phyloP scores from a whole-genome alignment of 2,888 invertebrate genomes.

The Volucella bombylans region DNA sequence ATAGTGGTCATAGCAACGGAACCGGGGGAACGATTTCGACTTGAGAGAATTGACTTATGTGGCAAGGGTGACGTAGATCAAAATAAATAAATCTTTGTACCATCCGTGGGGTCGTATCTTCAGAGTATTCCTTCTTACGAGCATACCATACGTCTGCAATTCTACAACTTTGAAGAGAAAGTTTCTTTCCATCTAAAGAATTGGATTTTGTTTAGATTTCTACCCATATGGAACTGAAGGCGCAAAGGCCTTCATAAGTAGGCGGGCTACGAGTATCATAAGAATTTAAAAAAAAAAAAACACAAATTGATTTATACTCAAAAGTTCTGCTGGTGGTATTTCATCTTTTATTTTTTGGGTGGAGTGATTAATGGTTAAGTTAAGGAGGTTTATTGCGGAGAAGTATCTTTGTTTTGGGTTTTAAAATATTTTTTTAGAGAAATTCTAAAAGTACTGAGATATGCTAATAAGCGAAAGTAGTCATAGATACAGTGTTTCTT shows the following conservation, averaged over 20 bases:
- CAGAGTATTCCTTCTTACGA: conserved; percentile 3
- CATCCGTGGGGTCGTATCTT: conserved; percentile 30
- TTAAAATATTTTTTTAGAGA: neutral
- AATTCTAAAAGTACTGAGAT: neutral
- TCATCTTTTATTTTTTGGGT: conserved; percentile 12
- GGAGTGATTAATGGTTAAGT: conserved; percentile 61
- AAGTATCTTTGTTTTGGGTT: conserved; percentile 6
- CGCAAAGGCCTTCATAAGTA: conserved; percentile 38
- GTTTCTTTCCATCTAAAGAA: conserved; percentile 32
- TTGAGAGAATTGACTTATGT: conserved; percentile 63
- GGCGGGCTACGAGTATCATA: conserved; percentile 65
- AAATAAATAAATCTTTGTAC: conserved; percentile 65
- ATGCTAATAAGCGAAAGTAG: conserved; percentile 39
- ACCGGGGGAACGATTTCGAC: conserved; percentile 30
- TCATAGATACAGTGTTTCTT: neutral
- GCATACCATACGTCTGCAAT: conserved; percentile 32
- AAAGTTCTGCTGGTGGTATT: conserved; percentile 27
- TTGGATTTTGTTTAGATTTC: conserved; percentile 9
- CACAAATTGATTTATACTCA: conserved; percentile 61
- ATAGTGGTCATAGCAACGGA: too few species aligned
- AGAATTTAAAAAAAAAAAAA: conserved; percentile 36
- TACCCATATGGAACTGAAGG: conserved; percentile 3
- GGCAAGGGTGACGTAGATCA: conserved; percentile 66
- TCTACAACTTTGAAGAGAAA: conserved; percentile 55
- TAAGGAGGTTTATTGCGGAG: conserved; percentile 15